Percentiles rank a stretch among this genome's conserved stretches.
Conservation (phyloP, 1,140 invertebrate species). For the Apis florea region DNA sequence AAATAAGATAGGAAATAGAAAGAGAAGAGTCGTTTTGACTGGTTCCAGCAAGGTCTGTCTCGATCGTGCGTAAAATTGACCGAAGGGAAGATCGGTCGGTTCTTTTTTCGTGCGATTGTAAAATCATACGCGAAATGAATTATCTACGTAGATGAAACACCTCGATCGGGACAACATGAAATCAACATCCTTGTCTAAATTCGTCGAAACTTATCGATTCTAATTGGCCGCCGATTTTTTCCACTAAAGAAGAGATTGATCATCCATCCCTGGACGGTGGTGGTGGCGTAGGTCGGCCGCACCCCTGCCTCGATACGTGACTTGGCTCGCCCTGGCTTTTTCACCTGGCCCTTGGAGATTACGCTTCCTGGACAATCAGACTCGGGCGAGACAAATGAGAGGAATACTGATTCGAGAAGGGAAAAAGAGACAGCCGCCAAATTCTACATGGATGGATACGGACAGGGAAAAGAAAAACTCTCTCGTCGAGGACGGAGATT, state of each 20-base stretch:
- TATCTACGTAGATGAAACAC: too few species aligned
- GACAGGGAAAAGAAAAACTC: slow-evolving; percentile 30
- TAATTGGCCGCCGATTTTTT: slow-evolving; percentile 54
- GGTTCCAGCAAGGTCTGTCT: slow-evolving; percentile 31
- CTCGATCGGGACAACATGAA: background rate
- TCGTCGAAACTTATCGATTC: slow-evolving; percentile 13
- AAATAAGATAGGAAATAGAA: too few species aligned
- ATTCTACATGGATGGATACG: slow-evolving; percentile 17
- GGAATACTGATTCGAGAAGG: slow-evolving; percentile 67
- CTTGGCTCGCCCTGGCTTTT: slow-evolving; percentile 59
- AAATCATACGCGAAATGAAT: too few species aligned
- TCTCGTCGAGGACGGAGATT: slow-evolving; percentile 44
- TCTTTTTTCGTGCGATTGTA: too few species aligned
- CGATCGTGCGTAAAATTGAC: background rate
- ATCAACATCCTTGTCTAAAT: background rate
- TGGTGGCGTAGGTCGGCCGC: slow-evolving; percentile 26
- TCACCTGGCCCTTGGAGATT: slow-evolving; percentile 59
- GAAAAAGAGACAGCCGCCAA: slow-evolving; percentile 10
- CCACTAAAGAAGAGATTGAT: slow-evolving; percentile 60
- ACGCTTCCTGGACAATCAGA: slow-evolving; percentile 70
- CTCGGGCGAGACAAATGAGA: slow-evolving; percentile 67
- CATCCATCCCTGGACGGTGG: slow-evolving; percentile 53
- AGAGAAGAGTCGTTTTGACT: background rate
- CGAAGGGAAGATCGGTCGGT: background rate
- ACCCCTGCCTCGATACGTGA: slow-evolving; percentile 59